Evolutionary conservation across 2,113 vertebrate species (phyloP), one percentile per base, ranked within the genome.

Genomic region (Procavia capensis): DNA sequence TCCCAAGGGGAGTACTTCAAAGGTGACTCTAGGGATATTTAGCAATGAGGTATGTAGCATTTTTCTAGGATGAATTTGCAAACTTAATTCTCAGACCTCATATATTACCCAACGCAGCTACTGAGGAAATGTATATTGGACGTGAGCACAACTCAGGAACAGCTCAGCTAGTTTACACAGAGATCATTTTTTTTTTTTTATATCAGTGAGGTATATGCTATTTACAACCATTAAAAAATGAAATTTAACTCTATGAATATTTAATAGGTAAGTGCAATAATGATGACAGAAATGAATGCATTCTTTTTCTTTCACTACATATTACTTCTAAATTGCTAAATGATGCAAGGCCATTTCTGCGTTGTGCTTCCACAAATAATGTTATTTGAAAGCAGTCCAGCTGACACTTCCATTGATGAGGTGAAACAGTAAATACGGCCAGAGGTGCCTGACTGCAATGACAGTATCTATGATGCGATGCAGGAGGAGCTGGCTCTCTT

Each of bases 301-400:
- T 94, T 72, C 36, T 72, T 36, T 24, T 89, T 91, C 57, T 83
- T 6, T 63, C 19, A 17, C 1, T 85, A n/a, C 11, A 74, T 57
- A 85, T 57, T 91, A 7, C 59, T 89, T 89, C 20, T 91, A 82
- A 82, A 50, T 66, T 93, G 68, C 36, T 90, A 63, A 84, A 63
- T 70, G 39, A 27, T 25, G 57, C 24, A 39, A 68, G 34, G 19
- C 83, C 54, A 79, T 80, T 76, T 2, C 66, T 86, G 83, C 13
- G 24, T 91, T 36, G 57, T 45, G 9, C 84, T 39, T 20, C 16
- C 43, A 1, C 24, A 70, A 72, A 59, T 41, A 47, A n/a, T 16
- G 64, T 41, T 34, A 54, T 20, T 25, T 34, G 2, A 41, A n/a
- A 90, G 72, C 36, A 31, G 20, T 10, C 34, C 19, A 43, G 47